A percentile compares a stretch with the other conserved stretches of the same genome.
phyloP scores from a whole-genome alignment of 2,888 invertebrate species.

The Scaptomyza reducta region DNA sequence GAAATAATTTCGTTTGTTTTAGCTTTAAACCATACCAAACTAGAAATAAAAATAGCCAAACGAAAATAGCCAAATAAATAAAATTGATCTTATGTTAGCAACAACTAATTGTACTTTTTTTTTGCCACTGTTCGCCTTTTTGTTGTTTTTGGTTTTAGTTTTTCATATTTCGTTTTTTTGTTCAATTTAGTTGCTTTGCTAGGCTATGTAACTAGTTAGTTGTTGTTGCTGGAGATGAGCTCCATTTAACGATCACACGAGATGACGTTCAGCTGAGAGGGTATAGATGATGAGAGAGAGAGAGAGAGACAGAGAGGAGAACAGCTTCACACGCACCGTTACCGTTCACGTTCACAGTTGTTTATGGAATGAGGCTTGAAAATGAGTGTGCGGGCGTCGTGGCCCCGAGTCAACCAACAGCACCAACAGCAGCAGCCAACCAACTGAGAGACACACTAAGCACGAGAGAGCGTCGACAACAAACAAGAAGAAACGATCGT shows the following conservation, averaged over 20 bases:
- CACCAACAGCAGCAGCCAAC: conserved; percentile 7
- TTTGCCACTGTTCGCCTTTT: conserved; percentile 32
- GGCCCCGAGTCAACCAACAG: conserved; percentile 45
- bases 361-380: conserved; percentile 69
- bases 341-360: conserved; percentile 78
- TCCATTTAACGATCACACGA: conserved; percentile 42
- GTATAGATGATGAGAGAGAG: neutral
- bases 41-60: conserved; percentile 42
- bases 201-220: neutral
- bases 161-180: conserved; percentile 7
- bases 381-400: conserved; percentile 60
- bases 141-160: conserved; percentile 12
- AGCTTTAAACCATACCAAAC: conserved; percentile 36
- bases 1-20: conserved; percentile 1
- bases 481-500: conserved; percentile 20
- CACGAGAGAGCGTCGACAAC: conserved; percentile 20
- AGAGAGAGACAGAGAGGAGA: neutral
- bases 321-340: conserved; percentile 62
- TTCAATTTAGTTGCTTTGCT: conserved; percentile 20
- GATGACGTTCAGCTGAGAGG: conserved; percentile 17
- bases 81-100: conserved; percentile 32
- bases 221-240: conserved; percentile 26
- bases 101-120: conserved; percentile 35
- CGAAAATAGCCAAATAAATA: conserved; percentile 40
- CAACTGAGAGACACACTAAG: conserved; percentile 2